Conservation (phyloP, 2,888 invertebrate genomes). For the Strigamia maritima region DNA sequence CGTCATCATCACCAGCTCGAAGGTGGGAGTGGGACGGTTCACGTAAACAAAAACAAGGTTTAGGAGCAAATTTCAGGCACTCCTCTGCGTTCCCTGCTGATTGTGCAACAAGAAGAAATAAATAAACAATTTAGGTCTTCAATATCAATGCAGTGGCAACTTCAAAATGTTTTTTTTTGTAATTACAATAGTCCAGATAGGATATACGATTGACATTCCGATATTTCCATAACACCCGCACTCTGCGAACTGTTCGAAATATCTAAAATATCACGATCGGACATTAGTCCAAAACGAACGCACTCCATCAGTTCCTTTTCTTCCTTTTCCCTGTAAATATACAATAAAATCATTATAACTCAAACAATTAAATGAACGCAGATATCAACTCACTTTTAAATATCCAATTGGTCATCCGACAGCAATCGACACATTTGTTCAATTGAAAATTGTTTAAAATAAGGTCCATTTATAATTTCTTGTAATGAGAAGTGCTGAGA, state of each 20-base stretch:
- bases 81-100: background rate
- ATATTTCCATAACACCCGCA: background rate
- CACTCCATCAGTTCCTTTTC: background rate
- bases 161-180: background rate
- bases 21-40: background rate
- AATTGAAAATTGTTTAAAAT: background rate
- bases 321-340: conserved; percentile 27
- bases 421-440: background rate
- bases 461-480: background rate
- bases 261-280: conserved; percentile 26
- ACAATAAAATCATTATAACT: background rate
- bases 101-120: background rate
- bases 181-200: background rate
- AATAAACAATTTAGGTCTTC: background rate
- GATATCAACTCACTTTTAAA: background rate
- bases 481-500: background rate
- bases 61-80: background rate
- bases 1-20: background rate
- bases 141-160: too few relatives aligned
- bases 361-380: background rate
- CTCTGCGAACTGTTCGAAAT: background rate
- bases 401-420: background rate
- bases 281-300: conserved; percentile 31
- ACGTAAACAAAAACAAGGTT: background rate
- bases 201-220: conserved; percentile 3